Evolutionary conservation across 2,113 vertebrate genomes (phyloP).

Genomic region (mouse (Mus musculus)): DNA sequence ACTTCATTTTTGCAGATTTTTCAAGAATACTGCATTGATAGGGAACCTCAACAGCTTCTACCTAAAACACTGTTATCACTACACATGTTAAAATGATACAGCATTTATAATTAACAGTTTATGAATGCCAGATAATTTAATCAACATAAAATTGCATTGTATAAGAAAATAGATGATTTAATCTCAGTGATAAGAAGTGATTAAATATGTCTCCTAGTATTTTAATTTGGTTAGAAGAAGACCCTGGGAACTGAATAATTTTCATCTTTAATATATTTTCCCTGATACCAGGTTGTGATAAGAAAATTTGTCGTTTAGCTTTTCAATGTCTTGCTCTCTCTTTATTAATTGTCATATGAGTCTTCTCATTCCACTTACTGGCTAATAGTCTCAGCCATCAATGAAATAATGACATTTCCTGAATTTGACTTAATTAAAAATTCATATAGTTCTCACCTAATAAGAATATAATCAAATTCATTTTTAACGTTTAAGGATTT

Average conservation of each 20-base stretch:
- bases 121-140: slow-evolving; percentile 6
- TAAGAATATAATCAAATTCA: slow-evolving; percentile 63
- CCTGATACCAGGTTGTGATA: not conserved
- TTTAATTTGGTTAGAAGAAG: slow-evolving; percentile 43
- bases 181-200: slow-evolving; percentile 38
- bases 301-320: slow-evolving; percentile 23
- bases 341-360: slow-evolving; percentile 50
- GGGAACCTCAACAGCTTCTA: slow-evolving; percentile 17
- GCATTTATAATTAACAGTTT: slow-evolving; percentile 7
- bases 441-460: slow-evolving; percentile 44
- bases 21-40: not conserved
- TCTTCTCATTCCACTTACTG: slow-evolving; percentile 44
- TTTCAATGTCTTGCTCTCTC: slow-evolving; percentile 16
- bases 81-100: slow-evolving; percentile 21
- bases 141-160: slow-evolving; percentile 18
- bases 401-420: slow-evolving; percentile 45
- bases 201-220: slow-evolving; percentile 33
- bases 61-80: not conserved
- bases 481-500: slow-evolving; percentile 65
- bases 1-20: slow-evolving; percentile 9
- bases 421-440: slow-evolving; percentile 67
- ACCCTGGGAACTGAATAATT: not conserved
- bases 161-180: not conserved
- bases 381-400: slow-evolving; percentile 37
- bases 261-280: slow-evolving; percentile 35